phyloP scores from a whole-genome alignment of 2,797 vertebrate genomes.

The Malacoctenus gilli region DNA sequence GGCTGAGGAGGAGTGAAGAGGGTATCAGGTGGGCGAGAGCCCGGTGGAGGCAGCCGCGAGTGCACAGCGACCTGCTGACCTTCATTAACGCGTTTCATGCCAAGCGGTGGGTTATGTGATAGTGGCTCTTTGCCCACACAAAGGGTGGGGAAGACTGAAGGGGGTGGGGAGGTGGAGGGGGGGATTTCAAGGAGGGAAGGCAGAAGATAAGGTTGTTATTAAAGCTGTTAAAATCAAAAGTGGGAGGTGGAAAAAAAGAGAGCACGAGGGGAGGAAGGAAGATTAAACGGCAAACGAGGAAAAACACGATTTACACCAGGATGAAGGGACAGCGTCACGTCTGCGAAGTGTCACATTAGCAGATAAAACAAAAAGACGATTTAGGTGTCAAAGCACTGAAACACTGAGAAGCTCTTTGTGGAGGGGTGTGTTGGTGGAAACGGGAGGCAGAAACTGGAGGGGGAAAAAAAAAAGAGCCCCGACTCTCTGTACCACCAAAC shows the following conservation, averaged over 20 bases:
- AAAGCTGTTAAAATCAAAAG: constrained; percentile 57
- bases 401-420: constrained; percentile 1
- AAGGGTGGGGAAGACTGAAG: constrained; percentile 24
- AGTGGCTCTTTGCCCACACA: constrained; percentile 33
- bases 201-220: constrained; percentile 71
- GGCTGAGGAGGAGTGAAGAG: constrained; percentile 35
- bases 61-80: constrained; percentile 59
- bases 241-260: constrained; percentile 9
- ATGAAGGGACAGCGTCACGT: constrained; percentile 31
- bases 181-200: constrained; percentile 51
- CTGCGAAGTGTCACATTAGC: constrained; percentile 28
- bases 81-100: constrained; percentile 70
- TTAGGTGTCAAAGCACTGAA: too few species aligned
- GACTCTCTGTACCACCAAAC: constrained; percentile 23
- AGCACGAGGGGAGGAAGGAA: neutral
- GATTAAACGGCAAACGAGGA: constrained; percentile 43
- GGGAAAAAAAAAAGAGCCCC: constrained; percentile 11
- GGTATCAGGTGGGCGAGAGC: constrained; percentile 44
- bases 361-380: constrained; percentile 13
- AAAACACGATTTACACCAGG: constrained; percentile 38
- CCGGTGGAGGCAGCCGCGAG: constrained; percentile 43
- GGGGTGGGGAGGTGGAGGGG: too few species aligned
- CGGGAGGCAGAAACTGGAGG: constrained; percentile 14
- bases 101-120: constrained; percentile 41
- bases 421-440: neutral